Evolutionary conservation across 2,113 vertebrate genomes (phyloP).

Genomic region (Cynoglossus semilaevis): DNA sequence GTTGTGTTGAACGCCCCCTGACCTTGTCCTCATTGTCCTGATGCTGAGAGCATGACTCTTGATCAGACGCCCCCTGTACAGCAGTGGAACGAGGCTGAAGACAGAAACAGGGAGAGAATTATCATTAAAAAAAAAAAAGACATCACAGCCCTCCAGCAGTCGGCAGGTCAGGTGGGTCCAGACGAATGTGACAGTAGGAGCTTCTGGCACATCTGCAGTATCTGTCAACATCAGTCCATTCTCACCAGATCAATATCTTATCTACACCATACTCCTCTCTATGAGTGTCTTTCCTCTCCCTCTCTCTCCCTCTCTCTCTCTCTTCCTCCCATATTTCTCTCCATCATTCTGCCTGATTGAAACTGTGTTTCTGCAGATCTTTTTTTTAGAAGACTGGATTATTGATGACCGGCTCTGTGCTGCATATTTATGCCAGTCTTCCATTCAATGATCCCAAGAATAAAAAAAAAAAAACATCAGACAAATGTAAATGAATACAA

Average conservation of each 20-base stretch:
- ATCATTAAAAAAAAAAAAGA: background rate
- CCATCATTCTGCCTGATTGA: conserved; percentile 48
- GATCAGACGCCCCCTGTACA: conserved; percentile 58
- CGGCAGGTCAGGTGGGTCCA: conserved; percentile 10
- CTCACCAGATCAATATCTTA: conserved; percentile 55
- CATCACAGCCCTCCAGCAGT: background rate
- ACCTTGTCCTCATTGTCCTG: conserved; percentile 70
- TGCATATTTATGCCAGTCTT: conserved; percentile 1
- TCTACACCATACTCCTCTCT: conserved; percentile 43
- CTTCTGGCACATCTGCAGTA: conserved; percentile 35
- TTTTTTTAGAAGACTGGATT: conserved; percentile 2
- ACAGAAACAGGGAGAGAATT: background rate
- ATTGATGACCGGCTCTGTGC: background rate
- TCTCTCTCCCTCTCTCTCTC: conserved; percentile 22
- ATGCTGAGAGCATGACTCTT: conserved; percentile 44
- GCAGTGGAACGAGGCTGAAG: conserved; percentile 67
- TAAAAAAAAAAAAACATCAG: too few relatives aligned
- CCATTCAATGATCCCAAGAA: background rate
- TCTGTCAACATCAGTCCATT: conserved; percentile 57
- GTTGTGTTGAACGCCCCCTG: background rate
- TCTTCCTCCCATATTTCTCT: conserved; percentile 26
- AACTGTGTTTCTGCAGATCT: conserved; percentile 11
- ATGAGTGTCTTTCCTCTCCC: conserved; percentile 44
- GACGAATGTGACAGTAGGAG: conserved; percentile 28
- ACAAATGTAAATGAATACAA: too few relatives aligned